phyloP scores from a whole-genome alignment of 2,797 vertebrate genomes.

The Decapterus maruadsi region DNA sequence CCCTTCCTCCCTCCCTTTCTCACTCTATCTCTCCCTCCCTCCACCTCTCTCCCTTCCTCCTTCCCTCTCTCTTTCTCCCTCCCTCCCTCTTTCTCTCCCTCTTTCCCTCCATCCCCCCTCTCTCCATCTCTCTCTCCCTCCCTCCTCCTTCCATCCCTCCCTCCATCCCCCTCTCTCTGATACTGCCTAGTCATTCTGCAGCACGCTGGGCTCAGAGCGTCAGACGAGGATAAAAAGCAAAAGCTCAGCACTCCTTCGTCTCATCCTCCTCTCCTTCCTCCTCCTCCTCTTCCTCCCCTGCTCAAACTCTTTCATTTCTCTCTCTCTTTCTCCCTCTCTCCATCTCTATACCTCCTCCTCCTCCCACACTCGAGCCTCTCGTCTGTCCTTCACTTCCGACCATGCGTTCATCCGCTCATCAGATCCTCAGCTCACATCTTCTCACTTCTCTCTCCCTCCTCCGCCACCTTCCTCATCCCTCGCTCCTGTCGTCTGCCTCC shows the following conservation, averaged over 20 bases:
- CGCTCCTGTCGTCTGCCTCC: neutral
- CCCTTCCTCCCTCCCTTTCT: neutral
- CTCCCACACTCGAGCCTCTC: conserved; percentile 11
- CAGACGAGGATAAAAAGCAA: conserved; percentile 62
- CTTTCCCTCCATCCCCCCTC: neutral
- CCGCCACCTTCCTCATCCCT: conserved; percentile 3
- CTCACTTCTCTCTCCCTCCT: neutral
- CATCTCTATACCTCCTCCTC: neutral
- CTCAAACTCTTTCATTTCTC: conserved; percentile 22
- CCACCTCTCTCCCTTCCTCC: too few relatives aligned
- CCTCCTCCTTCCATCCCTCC: too few relatives aligned
- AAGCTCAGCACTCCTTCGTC: conserved; percentile 62
- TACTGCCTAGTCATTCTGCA: conserved; percentile 76
- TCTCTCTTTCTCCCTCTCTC: conserved; percentile 5
- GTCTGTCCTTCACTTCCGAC: conserved; percentile 3
- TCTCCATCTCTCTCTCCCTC: neutral
- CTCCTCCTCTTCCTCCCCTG: neutral
- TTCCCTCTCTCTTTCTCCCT: too few relatives aligned
- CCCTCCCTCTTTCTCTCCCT: too few relatives aligned
- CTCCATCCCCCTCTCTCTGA: neutral
- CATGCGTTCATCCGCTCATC: conserved; percentile 20
- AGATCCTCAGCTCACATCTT: conserved; percentile 1
- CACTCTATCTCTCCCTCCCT: neutral
- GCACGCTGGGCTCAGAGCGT: conserved; percentile 37
- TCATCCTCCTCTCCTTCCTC: conserved; percentile 15